Conservation (phyloP, 1,140 invertebrate species). For the Drosophila sechellia region DNA sequence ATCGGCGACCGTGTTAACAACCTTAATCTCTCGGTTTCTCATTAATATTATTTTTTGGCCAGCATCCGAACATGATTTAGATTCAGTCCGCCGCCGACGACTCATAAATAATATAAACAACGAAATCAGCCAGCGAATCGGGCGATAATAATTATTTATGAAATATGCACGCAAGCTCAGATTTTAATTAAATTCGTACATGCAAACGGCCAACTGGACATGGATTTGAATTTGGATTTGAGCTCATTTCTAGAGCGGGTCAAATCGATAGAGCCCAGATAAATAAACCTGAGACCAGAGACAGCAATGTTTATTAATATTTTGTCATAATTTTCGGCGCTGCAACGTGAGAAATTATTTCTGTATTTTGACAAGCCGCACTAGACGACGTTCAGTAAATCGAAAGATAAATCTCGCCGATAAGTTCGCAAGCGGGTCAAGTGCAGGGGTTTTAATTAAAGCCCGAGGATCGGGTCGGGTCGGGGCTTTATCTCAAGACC, state of each 20-base stretch:
- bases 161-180: conserved; percentile 76
- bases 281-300: conserved; percentile 57
- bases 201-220: conserved; percentile 52
- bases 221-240: conserved; percentile 20
- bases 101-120: conserved; percentile 77
- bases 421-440: conserved; percentile 71
- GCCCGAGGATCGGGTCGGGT: conserved; percentile 9
- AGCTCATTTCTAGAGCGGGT: conserved; percentile 67
- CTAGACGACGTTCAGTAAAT: conserved; percentile 36
- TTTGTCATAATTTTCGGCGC: conserved; percentile 73
- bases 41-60: conserved; percentile 53
- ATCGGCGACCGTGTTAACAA: conserved; percentile 53
- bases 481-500: conserved; percentile 32
- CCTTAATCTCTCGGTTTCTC: conserved; percentile 55
- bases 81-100: conserved; percentile 40
- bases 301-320: conserved; percentile 76
- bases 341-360: conserved; percentile 79
- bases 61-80: conserved; percentile 68
- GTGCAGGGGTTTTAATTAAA: conserved; percentile 75
- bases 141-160: conserved; percentile 79
- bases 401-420: conserved; percentile 54
- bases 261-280: conserved; percentile 71
- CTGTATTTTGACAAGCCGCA: conserved; percentile 51
- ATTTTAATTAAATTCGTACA: conserved; percentile 82
- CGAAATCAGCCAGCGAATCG: conserved; percentile 30